These are phyloP conservation scores for Mesaphorura yosii DNA, from an alignment of 1,140 invertebrate species.

Conservation along the genomic window DNA sequence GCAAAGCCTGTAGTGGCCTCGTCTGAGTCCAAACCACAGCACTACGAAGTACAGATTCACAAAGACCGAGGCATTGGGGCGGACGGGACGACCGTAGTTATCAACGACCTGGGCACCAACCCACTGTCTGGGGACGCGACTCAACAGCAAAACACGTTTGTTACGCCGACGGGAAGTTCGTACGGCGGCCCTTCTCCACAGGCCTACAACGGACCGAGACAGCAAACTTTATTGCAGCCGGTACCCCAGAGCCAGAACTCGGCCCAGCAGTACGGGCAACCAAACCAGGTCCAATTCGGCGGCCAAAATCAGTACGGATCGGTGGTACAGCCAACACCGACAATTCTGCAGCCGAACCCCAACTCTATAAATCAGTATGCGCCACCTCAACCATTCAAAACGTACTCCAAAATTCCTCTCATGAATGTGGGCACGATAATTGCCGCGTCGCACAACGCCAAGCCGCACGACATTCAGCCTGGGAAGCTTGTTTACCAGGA, in stretches of 20 bases:
- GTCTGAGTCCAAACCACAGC: neutral
- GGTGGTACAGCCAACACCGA: neutral
- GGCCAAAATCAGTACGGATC: slow-evolving; percentile 1
- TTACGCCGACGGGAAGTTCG: no score
- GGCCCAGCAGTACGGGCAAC: no score
- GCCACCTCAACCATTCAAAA: slow-evolving; percentile 3
- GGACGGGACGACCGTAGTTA: slow-evolving; percentile 14
- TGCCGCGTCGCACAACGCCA: slow-evolving; percentile 7
- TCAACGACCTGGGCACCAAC: slow-evolving; percentile 11
- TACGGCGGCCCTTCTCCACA: slow-evolving; percentile 9
- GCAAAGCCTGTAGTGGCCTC: no score
- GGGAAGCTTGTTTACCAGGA: slow-evolving; percentile 25
- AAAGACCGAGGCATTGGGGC: neutral
- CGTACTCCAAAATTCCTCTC: neutral
- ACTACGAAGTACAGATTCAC: slow-evolving; percentile 6
- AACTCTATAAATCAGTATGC: neutral
- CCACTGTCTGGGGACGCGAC: no score
- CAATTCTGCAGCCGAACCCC: neutral
- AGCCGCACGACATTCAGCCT: slow-evolving; percentile 13
- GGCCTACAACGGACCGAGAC: slow-evolving; percentile 7
- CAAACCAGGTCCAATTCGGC: neutral
- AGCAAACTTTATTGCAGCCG: slow-evolving; percentile 14
- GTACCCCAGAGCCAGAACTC: no score
- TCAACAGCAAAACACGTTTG: no score
- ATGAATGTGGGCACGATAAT: slow-evolving; percentile 21